Evolutionary conservation across 2,797 vertebrate species (phyloP).

Genomic region (Hoplostethus mediterraneus): DNA sequence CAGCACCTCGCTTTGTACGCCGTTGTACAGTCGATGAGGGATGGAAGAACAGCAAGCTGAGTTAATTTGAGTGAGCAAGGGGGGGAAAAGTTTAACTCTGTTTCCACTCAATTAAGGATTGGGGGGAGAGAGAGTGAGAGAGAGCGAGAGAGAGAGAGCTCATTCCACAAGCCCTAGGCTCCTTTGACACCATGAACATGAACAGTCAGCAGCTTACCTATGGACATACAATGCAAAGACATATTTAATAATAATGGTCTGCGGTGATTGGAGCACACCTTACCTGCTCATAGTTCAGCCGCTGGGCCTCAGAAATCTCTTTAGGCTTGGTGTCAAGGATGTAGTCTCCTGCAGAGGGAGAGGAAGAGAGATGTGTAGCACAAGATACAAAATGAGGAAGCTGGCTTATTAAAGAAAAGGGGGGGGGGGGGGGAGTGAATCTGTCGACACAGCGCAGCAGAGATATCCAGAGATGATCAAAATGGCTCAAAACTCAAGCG

Average conservation of each 20-base stretch:
- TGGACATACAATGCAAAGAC: constrained; percentile 47
- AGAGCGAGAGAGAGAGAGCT: neutral
- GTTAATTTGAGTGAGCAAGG: constrained; percentile 22
- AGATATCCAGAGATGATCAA: constrained; percentile 16
- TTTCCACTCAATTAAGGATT: neutral
- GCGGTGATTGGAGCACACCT: constrained; percentile 26
- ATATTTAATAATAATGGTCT: constrained; percentile 22
- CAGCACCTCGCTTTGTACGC: neutral
- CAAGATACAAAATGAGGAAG: neutral
- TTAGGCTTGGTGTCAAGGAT: constrained; percentile 98
- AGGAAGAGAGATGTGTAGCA: constrained; percentile 40
- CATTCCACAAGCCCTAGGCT: constrained; percentile 33
- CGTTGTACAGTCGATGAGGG: neutral
- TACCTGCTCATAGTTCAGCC: constrained; percentile 99
- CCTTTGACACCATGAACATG: constrained; percentile 24
- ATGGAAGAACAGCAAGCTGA: neutral
- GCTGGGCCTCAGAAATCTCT: constrained; percentile 98
- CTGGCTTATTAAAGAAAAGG: neutral
- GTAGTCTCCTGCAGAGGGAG: constrained; percentile 91
- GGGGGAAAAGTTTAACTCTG: constrained; percentile 37
- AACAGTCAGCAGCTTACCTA: constrained; percentile 50
- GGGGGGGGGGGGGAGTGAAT: neutral
- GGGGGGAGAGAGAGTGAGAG: neutral
- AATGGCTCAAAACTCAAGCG: constrained; percentile 18
- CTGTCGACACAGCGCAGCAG: neutral